Conservation (phyloP, 2,797 vertebrate species). For the Sebastes reedi region DNA sequence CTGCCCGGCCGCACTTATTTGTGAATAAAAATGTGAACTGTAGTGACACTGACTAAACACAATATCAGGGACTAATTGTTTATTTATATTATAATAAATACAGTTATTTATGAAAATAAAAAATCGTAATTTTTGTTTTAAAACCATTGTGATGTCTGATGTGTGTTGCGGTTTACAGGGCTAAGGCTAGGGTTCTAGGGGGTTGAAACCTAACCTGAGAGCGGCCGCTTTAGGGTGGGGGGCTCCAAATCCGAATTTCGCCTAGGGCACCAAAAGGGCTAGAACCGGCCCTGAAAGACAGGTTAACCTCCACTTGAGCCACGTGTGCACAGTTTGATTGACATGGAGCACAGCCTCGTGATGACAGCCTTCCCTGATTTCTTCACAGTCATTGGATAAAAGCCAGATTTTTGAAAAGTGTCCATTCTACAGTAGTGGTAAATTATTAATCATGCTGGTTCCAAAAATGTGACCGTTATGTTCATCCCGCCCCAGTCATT, state of each 20-base stretch:
- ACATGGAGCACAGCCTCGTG: background rate
- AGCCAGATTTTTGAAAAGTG: background rate
- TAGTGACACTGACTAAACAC: no score
- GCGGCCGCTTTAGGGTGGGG: no score
- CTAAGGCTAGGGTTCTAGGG: rapidly evolving
- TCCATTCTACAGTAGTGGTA: background rate
- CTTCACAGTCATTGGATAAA: background rate
- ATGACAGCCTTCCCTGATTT: background rate
- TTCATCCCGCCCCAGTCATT: background rate
- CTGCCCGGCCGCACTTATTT: no score
- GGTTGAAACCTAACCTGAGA: no score
- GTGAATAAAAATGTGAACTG: no score
- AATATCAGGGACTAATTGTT: no score
- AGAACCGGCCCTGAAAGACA: background rate
- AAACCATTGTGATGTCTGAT: no score
- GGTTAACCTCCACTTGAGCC: background rate
- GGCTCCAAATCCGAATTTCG: no score
- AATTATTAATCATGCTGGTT: background rate
- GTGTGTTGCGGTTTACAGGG: no score
- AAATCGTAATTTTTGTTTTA: no score
- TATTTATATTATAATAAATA: no score
- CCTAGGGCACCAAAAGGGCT: background rate
- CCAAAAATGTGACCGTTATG: background rate
- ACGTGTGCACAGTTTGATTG: background rate
- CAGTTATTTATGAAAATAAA: no score